These are phyloP conservation scores for Teleopsis dalmanni DNA, from an alignment of 1,140 invertebrate species.

Conservation along the genomic window DNA sequence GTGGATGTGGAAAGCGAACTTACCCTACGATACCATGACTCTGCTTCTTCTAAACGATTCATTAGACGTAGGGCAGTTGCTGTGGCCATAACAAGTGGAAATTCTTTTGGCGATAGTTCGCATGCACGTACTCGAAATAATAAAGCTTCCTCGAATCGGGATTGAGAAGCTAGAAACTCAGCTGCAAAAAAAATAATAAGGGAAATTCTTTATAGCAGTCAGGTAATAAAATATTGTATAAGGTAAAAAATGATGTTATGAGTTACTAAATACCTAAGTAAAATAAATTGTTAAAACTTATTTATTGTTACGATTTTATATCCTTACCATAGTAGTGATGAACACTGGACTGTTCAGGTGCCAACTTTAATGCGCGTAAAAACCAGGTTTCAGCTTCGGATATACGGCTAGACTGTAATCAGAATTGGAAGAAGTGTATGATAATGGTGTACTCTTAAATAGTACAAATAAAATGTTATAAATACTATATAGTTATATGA, in stretches of 20 bases:
- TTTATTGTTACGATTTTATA: neutral
- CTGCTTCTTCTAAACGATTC: constrained; percentile 68
- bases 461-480: neutral
- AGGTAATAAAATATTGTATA: neutral
- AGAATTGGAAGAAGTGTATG: no score
- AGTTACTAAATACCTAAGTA: neutral
- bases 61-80: constrained; percentile 77
- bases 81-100: constrained; percentile 75
- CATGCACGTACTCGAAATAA: constrained; percentile 68
- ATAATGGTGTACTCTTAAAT: neutral
- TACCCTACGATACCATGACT: constrained; percentile 75
- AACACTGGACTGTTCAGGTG: constrained; percentile 73
- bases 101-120: constrained; percentile 66
- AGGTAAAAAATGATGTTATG: neutral
- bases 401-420: constrained; percentile 62
- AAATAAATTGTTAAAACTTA: neutral
- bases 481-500: no score
- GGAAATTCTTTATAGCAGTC: neutral
- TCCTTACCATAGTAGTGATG: constrained; percentile 77
- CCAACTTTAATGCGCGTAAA: constrained; percentile 70
- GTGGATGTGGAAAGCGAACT: constrained; percentile 21
- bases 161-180: constrained; percentile 73
- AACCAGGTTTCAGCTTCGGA: constrained; percentile 86
- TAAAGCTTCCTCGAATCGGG: constrained; percentile 72
- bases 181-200: constrained; percentile 49